Base-by-base conservation (phyloP, 1,140 invertebrate species). In the Papilio helenus region DNA sequence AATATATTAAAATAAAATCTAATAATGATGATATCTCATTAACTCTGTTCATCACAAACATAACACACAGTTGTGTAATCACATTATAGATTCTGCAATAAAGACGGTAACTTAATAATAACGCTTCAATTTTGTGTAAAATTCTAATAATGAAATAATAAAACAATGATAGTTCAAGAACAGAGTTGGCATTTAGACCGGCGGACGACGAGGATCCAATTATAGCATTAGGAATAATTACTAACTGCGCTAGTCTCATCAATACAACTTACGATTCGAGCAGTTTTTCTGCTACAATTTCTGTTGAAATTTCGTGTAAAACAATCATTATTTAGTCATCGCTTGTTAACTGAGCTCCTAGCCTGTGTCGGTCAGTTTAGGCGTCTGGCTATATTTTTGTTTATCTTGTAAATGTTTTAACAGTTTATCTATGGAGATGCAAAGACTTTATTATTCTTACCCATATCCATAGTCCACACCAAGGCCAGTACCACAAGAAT, bases 301-400 rank as follows among this genome's bases (percentile, higher is more conserved):
- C 61, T 68, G 14, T 29, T 26, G 23, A 68, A 68, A 34, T 68
- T 68, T 68, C 61, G 61, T 68, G 61, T 68, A 34, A 29, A 68
- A 68, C 26, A 34, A 68, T 34, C 26, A 68, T 68, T 68, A 68
- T 29, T 29, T 65, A 65, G 61, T 65, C 23, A 68, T 68, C 26
- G 61, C 61, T 68, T 14, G 61, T 26, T 61, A 14, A 29, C 23
- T 29, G 26, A 16, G 26, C 26, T 29, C 12, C 4, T 16, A 68
- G 61, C 1, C n/a, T 20, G 20, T 18, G 20, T 18, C 51, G 18
- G 5, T 46, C 3, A 39, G 34, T 3, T 7, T 49, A 49, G 3
- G 3, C 14, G 14, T 49, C 16, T 16, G 46, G 16, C 16, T 49
- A 18, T 16, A 18, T 49, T 49, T 49, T 46, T 46, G 10, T 46